Conservation (phyloP, 2,888 invertebrate species). For the Heliconius hortense region DNA sequence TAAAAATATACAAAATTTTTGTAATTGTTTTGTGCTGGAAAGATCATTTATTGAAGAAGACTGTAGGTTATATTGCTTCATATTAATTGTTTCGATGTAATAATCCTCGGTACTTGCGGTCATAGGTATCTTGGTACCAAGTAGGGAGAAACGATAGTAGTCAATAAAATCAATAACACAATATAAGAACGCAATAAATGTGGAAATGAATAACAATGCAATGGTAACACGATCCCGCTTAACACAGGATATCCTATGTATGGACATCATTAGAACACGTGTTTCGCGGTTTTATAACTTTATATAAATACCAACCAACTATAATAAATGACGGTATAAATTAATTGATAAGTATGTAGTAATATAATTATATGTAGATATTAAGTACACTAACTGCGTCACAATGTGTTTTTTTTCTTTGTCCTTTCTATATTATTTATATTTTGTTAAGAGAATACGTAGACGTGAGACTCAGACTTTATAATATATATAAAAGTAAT, state of each 20-base stretch:
- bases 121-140: no score
- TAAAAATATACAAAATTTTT: no score
- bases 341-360: background rate
- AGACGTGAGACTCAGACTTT: background rate
- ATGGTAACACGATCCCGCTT: background rate
- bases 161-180: no score
- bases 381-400: no score
- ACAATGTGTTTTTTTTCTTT: no score
- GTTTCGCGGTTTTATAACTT: background rate
- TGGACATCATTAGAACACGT: slow-evolving; percentile 5
- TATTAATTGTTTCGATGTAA: no score
- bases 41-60: no score
- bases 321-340: background rate
- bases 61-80: no score
- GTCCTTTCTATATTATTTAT: no score
- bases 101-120: no score
- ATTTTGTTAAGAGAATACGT: background rate
- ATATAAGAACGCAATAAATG: background rate
- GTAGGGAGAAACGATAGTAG: no score
- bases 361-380: background rate
- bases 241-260: background rate
- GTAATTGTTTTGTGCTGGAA: no score
- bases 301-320: background rate
- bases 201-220: background rate
- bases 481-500: background rate